Evolutionary conservation across 2,113 vertebrate species (phyloP).

Genomic region (Prionailurus viverrinus): DNA sequence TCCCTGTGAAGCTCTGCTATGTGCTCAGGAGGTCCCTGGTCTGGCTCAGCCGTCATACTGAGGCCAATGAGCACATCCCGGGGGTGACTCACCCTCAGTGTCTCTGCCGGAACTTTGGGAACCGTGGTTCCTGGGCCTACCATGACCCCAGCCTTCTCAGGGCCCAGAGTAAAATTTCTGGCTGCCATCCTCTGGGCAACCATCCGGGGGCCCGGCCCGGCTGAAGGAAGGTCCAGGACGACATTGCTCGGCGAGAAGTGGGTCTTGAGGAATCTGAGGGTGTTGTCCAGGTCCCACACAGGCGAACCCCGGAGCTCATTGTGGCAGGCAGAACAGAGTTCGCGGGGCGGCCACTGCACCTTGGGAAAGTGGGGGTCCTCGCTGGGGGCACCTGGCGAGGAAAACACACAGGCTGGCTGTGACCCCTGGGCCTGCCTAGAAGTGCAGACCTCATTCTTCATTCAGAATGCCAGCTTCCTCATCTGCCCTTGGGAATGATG

Average conservation of each 20-base stretch:
- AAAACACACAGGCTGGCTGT: not conserved
- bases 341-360: constrained; percentile 93
- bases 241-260: constrained; percentile 90
- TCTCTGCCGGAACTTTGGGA: not conserved
- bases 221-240: constrained; percentile 82
- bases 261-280: constrained; percentile 90
- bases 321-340: constrained; percentile 92
- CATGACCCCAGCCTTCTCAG: not conserved
- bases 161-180: not conserved
- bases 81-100: not conserved
- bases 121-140: not conserved
- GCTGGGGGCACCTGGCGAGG: constrained; percentile 88
- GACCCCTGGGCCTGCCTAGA: not conserved
- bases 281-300: constrained; percentile 86
- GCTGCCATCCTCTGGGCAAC: not conserved
- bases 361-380: constrained; percentile 97
- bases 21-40: not conserved
- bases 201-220: constrained; percentile 30
- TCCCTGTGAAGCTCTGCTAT: constrained; percentile 55
- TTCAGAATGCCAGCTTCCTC: not conserved
- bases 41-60: not conserved
- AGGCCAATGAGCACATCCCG: constrained; percentile 77
- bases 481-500: not conserved
- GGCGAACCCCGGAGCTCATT: constrained; percentile 85
- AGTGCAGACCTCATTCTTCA: not conserved